phyloP scores from a whole-genome alignment of 1,140 invertebrate species.

The Euura lappo region DNA sequence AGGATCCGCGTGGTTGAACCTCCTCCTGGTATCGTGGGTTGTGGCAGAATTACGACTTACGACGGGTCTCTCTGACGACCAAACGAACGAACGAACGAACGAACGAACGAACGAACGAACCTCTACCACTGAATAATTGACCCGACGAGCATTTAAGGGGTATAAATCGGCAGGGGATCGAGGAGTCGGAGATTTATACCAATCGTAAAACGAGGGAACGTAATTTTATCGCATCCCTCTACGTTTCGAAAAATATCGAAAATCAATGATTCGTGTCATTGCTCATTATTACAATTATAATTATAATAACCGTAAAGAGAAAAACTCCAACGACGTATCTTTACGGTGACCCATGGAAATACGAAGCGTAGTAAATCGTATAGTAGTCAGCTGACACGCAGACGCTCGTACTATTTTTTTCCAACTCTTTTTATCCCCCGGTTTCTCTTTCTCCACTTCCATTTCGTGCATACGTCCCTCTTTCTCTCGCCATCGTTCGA shows the following conservation, averaged over 20 bases:
- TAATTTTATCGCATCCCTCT: too few species aligned
- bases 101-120: not conserved
- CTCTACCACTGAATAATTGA: not conserved
- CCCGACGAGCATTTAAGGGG: not conserved
- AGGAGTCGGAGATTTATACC: too few species aligned
- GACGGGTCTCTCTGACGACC: not conserved
- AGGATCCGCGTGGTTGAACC: not conserved
- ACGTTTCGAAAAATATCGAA: not conserved
- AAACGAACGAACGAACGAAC: not conserved
- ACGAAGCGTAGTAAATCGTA: slow-evolving; percentile 6
- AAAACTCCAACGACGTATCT: too few species aligned
- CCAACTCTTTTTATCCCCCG: too few species aligned
- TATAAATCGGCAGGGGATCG: not conserved
- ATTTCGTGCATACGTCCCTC: not conserved
- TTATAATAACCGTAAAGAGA: too few species aligned
- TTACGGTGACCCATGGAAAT: not conserved
- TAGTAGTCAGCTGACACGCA: slow-evolving; percentile 5
- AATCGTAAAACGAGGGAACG: too few species aligned
- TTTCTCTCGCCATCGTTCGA: too few species aligned
- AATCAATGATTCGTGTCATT: not conserved
- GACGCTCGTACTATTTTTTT: not conserved
- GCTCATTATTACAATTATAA: not conserved
- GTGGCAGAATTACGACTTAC: not conserved
- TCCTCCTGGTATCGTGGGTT: not conserved
- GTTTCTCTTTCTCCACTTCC: too few species aligned